phyloP scores from a whole-genome alignment of 2,797 vertebrate genomes.

The Pipistrellus nathusii region DNA sequence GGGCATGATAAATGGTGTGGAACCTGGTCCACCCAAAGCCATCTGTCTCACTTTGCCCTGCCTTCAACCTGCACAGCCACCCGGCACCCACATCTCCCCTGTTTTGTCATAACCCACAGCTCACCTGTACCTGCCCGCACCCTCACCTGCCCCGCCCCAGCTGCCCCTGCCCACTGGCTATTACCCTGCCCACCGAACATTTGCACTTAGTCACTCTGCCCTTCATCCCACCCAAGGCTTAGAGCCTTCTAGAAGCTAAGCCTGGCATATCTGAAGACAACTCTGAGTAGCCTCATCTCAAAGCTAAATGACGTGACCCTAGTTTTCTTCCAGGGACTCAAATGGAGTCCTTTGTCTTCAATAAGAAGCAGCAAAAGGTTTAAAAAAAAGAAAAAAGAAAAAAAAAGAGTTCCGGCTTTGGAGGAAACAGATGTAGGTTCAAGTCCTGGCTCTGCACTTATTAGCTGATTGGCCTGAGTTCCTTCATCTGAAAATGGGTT shows the following conservation, averaged over 20 bases:
- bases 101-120: neutral
- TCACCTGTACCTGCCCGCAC: neutral
- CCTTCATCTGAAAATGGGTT: constrained; percentile 31
- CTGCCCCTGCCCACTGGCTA: neutral
- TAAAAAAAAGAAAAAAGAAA: neutral
- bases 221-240: neutral
- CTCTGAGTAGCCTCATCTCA: constrained; percentile 32
- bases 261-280: neutral
- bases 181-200: neutral
- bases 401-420: constrained; percentile 21
- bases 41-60: neutral
- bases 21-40: neutral
- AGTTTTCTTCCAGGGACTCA: constrained; percentile 25
- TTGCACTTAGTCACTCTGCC: neutral
- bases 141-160: too few species aligned
- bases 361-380: neutral
- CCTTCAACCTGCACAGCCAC: neutral
- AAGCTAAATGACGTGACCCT: constrained; percentile 7
- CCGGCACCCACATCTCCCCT: neutral
- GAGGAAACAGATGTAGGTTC: constrained; percentile 11
- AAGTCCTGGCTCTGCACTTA: constrained; percentile 12
- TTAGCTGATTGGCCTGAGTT: neutral
- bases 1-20: neutral
- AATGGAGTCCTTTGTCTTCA: constrained; percentile 12
- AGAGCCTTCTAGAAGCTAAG: neutral